Conservation (phyloP, 2,797 vertebrate species). For the Silurus aristotelis region DNA sequence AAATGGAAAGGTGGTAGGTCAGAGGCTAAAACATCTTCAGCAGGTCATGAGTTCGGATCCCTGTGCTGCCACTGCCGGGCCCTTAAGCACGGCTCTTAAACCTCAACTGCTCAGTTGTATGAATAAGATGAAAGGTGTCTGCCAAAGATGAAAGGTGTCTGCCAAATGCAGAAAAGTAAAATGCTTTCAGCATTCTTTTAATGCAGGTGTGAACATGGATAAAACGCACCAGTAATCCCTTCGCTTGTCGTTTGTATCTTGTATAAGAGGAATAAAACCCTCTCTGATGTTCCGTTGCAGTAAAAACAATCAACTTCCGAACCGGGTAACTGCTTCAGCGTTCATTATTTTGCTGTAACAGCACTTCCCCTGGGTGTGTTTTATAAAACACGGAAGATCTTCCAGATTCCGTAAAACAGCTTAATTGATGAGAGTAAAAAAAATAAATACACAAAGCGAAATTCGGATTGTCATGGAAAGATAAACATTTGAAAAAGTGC, state of each 20-base stretch:
- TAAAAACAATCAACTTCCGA: neutral
- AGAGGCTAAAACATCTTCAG: too few species aligned
- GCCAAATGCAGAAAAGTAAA: too few species aligned
- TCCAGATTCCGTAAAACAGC: neutral
- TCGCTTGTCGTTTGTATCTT: neutral
- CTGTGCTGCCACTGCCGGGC: too few species aligned
- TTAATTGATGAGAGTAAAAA: too few species aligned
- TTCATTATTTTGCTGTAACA: neutral
- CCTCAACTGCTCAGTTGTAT: too few species aligned
- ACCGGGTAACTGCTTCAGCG: neutral
- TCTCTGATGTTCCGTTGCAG: neutral
- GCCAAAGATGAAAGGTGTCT: too few species aligned
- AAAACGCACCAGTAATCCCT: neutral
- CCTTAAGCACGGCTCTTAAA: too few species aligned
- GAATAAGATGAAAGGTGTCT: too few species aligned
- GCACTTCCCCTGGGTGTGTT: neutral
- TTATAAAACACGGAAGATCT: neutral
- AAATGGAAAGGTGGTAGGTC: too few species aligned
- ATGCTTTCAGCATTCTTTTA: too few species aligned
- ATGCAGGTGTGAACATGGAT: neutral
- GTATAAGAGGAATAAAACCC: neutral
- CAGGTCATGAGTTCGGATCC: too few species aligned
- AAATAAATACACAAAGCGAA: neutral
- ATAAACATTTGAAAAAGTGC: too few species aligned
- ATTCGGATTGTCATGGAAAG: neutral